phyloP scores from a whole-genome alignment of 1,140 invertebrate genomes.

The Copidosoma floridanum region DNA sequence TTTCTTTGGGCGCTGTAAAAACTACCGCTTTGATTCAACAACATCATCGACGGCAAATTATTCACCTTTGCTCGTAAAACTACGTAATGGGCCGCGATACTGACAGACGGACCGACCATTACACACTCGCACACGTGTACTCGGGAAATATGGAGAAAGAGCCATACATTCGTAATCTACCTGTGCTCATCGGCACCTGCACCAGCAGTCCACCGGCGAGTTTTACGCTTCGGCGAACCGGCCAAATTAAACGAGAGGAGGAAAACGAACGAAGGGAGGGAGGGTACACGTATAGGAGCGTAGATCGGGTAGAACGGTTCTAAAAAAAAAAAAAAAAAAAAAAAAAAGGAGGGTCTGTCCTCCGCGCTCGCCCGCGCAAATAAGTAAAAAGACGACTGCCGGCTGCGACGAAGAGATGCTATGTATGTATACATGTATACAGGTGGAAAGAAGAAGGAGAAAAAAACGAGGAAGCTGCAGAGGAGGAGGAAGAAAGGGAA shows the following conservation, averaged over 20 bases:
- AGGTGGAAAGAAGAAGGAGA: conserved; percentile 9
- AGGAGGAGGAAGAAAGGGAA: conserved; percentile 22
- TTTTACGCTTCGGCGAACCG: conserved; percentile 11
- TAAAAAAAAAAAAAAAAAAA: conserved; percentile 4
- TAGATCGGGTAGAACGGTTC: background rate
- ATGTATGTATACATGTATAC: too few relatives aligned
- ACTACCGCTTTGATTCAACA: too few relatives aligned
- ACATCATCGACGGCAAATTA: too few relatives aligned
- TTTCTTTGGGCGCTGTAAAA: too few relatives aligned
- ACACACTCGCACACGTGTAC: too few relatives aligned
- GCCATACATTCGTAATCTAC: too few relatives aligned
- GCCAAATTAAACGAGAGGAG: conserved; percentile 14
- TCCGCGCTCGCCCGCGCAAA: conserved; percentile 15
- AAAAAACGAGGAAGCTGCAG: conserved; percentile 4
- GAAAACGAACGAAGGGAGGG: background rate
- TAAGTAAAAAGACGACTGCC: conserved; percentile 22
- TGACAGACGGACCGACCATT: too few relatives aligned
- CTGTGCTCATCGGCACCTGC: conserved; percentile 9
- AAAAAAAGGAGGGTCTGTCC: too few relatives aligned
- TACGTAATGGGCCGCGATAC: too few relatives aligned
- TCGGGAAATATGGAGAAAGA: too few relatives aligned
- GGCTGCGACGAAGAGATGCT: conserved; percentile 7
- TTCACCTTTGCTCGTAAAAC: too few relatives aligned
- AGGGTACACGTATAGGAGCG: too few relatives aligned
- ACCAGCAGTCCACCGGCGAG: background rate